Base-by-base conservation (phyloP, 2,888 invertebrate species). In the Neoitamus cyanurus region DNA sequence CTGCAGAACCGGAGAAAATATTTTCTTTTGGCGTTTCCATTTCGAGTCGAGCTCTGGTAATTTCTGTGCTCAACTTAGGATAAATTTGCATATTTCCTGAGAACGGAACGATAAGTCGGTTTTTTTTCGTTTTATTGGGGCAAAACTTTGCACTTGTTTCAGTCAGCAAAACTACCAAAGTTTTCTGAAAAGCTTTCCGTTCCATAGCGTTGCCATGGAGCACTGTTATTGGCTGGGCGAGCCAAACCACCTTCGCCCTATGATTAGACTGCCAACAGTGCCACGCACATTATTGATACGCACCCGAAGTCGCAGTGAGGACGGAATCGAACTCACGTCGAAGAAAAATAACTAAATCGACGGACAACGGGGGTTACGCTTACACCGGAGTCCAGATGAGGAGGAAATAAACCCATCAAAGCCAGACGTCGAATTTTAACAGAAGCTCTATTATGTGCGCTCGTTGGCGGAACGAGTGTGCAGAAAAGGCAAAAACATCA, bases 401-500 rank as follows among this genome's bases (percentile, higher is more conserved):
- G 34, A 70, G 70, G 70, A 34, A 70, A 70, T 30, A 34, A 30
- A 70, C 70, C 36, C 73, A 20, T 73, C 73, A 73, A 20, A 73
- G 37, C n/a, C 73, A 73, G 73, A 73, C 73, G 36, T 73, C 73
- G 34, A 15, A 78, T 30, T 31, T 78, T 58, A 78, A 42, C 77
- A 77, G 42, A 30, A 28, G 73, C 31, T 15, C 73, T 73, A 36
- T 73, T 73, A 34, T 73, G 34, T 20, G 70, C 30, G 13, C 75
- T 36, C 75, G 34, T 15, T 46, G 42, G 28, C 37, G 25, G 46
- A 77, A 46, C 37, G 37, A 46, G 30, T 46, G 30, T 77, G 37
- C 77, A 77, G 73, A 73, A 77, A 42, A 77, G 30, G 42, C 42
- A 77, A 46, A 34, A 77, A 77, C 77, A 77, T 77, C 77, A 42